These are phyloP conservation scores for Teleopsis dalmanni DNA, from an alignment of 1,140 invertebrate species.

Conservation along the genomic window DNA sequence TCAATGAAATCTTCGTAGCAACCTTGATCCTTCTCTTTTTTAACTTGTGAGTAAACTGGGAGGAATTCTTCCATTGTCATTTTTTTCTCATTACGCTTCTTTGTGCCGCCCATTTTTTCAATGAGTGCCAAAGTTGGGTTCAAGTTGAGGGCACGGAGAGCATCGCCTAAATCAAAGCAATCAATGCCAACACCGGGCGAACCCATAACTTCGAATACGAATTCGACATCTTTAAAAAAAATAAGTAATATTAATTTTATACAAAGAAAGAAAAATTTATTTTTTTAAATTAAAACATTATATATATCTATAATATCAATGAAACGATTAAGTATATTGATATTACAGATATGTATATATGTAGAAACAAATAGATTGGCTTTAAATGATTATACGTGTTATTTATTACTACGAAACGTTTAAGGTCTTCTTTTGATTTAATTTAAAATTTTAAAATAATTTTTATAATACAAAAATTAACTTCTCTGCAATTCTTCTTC, in stretches of 20 bases:
- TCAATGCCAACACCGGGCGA: constrained; percentile 71
- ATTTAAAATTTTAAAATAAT: too few relatives aligned
- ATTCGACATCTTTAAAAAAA: constrained; percentile 37
- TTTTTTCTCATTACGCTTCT: constrained; percentile 83
- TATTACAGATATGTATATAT: too few relatives aligned
- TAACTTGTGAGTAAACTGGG: constrained; percentile 92
- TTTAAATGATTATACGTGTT: too few relatives aligned
- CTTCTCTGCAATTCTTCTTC: too few relatives aligned
- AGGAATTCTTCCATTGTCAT: constrained; percentile 90
- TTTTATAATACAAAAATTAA: too few relatives aligned
- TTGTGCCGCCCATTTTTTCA: constrained; percentile 88
- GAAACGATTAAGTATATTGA: too few relatives aligned
- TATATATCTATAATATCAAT: too few relatives aligned
- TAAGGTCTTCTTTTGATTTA: too few relatives aligned
- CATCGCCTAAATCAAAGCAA: constrained; percentile 78
- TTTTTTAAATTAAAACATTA: too few relatives aligned
- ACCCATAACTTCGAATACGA: constrained; percentile 45
- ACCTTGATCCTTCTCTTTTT: constrained; percentile 96
- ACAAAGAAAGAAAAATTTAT: neutral
- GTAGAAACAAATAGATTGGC: too few relatives aligned
- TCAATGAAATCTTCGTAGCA: constrained; percentile 98
- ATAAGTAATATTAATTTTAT: neutral
- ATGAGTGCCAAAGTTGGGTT: constrained; percentile 88
- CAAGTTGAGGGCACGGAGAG: constrained; percentile 84
- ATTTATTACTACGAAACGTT: too few relatives aligned